phyloP scores from a whole-genome alignment of 2,797 vertebrate species.

The Acipenser transmontanus region DNA sequence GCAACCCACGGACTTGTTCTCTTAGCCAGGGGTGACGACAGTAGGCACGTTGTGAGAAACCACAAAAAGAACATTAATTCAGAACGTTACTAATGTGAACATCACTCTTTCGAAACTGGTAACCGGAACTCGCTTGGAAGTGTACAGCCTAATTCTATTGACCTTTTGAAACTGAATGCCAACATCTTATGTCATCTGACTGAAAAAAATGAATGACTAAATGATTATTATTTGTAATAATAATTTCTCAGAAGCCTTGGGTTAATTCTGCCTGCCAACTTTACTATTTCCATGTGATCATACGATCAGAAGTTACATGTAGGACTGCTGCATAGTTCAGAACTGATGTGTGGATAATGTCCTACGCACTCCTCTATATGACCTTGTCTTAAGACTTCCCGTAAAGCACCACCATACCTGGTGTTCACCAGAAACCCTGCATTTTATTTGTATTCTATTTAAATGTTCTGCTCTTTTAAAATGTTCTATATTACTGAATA shows the following conservation, averaged over 20 bases:
- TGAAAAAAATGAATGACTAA: constrained; percentile 45
- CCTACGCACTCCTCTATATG: no score
- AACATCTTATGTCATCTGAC: constrained; percentile 30
- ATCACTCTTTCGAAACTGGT: constrained; percentile 3
- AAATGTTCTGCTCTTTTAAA: no score
- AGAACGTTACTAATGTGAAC: constrained; percentile 23
- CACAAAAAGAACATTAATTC: constrained; percentile 31
- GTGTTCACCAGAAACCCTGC: neutral
- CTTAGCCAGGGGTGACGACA: constrained; percentile 23
- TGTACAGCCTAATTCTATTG: constrained; percentile 15
- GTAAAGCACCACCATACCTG: neutral
- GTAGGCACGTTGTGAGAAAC: constrained; percentile 25
- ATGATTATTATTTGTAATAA: constrained; percentile 29
- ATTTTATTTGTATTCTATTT: neutral
- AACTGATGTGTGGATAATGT: neutral
- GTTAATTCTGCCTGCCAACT: constrained; percentile 42
- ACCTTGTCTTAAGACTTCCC: constrained; percentile 6
- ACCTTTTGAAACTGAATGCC: constrained; percentile 21
- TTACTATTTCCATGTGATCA: constrained; percentile 32
- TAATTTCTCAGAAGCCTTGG: constrained; percentile 56
- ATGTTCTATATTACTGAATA: no score
- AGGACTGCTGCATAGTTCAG: neutral
- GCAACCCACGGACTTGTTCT: constrained; percentile 11
- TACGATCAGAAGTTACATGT: constrained; percentile 19
- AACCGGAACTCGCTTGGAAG: constrained; percentile 19